Evolutionary conservation across 1,140 invertebrate genomes (phyloP), one percentile per base, ranked within the genome.

Genomic region (Hyphantria cunea): DNA sequence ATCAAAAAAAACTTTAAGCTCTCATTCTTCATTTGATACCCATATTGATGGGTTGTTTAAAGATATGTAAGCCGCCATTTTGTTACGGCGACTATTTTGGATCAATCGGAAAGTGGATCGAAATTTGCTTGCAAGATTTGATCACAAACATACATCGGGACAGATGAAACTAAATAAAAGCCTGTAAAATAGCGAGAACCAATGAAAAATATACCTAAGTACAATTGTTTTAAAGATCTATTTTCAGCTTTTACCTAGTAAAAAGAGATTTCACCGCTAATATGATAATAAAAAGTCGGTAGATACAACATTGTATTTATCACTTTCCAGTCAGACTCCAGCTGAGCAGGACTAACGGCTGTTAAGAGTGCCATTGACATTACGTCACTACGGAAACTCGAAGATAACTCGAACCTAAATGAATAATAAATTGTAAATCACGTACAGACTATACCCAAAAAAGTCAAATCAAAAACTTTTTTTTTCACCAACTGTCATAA

Each of bases 291-390:
- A 75, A 70, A 70, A 64, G 37, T 64, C 62, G 49, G 61, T 73
- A 62, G 54, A 64, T 64, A 59, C 59, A 68, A 67, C 65, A 68
- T 74, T 73, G 67, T 66, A 77, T 73, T 68, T 78, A 71, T 72
- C 73, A 80, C 80, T 82, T 82, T 82, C 77, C 68, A 67, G 75
- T 80, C 73, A 56, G 70, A 73, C 74, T 66, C 66, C 74, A 68
- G 80, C 70, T 78, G 72, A 67, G 55, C 67, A 42, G 62, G 71
- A 70, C 56, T 60, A 60, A 60, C 56, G 56, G 48, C 58, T 66
- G 68, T 72, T 80, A 82, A 80, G 76, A 76, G 74, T 75, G 72
- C 66, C 50, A 52, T 68, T 67, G 37, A 70, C 47, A 47, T 41
- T 34, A 32, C 45, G 11, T 54, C 75, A 82, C 80, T 63, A 66